Percentiles rank a stretch among this genome's conserved stretches.
These are phyloP conservation scores for Microhierax caerulescens DNA, from an alignment of 2,797 vertebrate genomes.

Conservation along the genomic window DNA sequence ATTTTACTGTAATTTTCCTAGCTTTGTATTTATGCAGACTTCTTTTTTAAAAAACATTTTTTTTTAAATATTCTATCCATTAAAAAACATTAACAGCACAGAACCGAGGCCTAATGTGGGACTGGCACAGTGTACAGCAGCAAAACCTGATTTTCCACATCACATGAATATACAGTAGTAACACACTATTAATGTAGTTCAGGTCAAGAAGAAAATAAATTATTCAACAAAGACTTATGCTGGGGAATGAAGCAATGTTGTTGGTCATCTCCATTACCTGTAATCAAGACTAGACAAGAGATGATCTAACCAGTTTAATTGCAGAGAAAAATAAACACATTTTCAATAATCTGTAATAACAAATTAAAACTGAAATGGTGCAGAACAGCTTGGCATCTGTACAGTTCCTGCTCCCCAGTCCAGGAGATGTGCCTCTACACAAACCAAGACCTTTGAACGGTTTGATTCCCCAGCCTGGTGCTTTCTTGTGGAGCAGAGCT, in stretches of 20 bases:
- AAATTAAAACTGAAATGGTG: background rate
- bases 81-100: background rate
- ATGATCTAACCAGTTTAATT: background rate
- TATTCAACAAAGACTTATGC: background rate
- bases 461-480: background rate
- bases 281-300: constrained; percentile 1
- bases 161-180: background rate
- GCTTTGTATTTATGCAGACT: background rate
- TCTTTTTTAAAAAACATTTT: background rate
- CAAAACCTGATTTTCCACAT: constrained; percentile 46
- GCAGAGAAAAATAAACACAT: background rate
- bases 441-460: background rate
- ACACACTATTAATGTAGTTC: background rate
- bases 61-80: background rate
- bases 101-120: background rate
- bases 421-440: background rate
- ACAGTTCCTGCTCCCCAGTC: background rate
- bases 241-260: background rate
- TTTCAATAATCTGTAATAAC: background rate
- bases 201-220: constrained; percentile 31
- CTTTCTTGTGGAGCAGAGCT: background rate
- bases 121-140: background rate
- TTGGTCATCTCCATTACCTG: background rate
- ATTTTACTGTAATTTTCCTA: background rate
- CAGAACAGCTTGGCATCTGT: background rate